Conservation (phyloP, 2,888 invertebrate species). For the Macaria liturata region DNA sequence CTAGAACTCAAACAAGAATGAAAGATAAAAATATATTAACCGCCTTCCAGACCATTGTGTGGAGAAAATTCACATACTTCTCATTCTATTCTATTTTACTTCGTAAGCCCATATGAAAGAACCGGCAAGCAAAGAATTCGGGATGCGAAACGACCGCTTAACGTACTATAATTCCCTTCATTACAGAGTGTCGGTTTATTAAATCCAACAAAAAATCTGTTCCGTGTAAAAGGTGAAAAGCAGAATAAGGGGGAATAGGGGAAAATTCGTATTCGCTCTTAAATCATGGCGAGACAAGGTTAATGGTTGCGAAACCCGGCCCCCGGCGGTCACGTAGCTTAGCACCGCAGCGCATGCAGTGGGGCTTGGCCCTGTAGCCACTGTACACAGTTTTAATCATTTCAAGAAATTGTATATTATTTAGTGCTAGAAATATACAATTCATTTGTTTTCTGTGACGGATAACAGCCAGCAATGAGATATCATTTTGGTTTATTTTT, state of each 20-base stretch:
- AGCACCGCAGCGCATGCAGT: slow-evolving; percentile 36
- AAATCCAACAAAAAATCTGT: slow-evolving; percentile 68
- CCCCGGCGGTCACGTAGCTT: slow-evolving; percentile 73
- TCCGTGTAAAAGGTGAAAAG: slow-evolving; percentile 59
- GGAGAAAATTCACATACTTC: slow-evolving; percentile 26
- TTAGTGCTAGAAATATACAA: too few species aligned
- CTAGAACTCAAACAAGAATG: not conserved
- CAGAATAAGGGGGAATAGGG: slow-evolving; percentile 51
- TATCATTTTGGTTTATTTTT: too few species aligned
- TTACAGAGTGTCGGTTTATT: slow-evolving; percentile 64
- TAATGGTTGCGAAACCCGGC: slow-evolving; percentile 76
- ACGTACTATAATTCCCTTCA: slow-evolving; percentile 59
- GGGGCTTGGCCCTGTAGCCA: not conserved
- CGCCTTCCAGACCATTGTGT: slow-evolving; percentile 15
- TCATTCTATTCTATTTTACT: slow-evolving; percentile 22
- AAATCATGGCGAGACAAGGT: slow-evolving; percentile 79
- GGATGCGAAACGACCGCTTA: slow-evolving; percentile 30
- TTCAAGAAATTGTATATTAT: too few species aligned
- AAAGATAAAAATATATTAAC: slow-evolving; percentile 19
- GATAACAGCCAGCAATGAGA: too few species aligned
- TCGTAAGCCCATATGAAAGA: slow-evolving; percentile 16
- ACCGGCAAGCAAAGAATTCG: slow-evolving; percentile 30
- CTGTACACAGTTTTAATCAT: too few species aligned
- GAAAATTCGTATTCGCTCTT: slow-evolving; percentile 71
- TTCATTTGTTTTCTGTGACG: too few species aligned